Conservation (phyloP, 2,113 vertebrate species). For the Apeltes quadracus region DNA sequence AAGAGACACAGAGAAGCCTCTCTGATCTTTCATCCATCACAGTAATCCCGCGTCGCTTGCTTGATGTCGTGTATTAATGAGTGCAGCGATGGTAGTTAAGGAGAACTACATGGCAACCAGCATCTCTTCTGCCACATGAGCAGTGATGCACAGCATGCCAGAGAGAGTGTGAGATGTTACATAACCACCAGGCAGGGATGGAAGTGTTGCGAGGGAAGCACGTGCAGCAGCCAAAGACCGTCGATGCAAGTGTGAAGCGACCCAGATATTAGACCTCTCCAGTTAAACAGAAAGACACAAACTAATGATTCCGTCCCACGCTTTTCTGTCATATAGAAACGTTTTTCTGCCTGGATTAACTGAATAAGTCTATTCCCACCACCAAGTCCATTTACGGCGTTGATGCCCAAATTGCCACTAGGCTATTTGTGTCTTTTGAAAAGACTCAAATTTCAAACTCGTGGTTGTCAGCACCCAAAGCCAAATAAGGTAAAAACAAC, state of each 20-base stretch:
- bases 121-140: conserved; percentile 59
- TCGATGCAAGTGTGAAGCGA: conserved; percentile 7
- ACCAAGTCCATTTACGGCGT: background rate
- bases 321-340: background rate
- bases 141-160: conserved; percentile 28
- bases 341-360: conserved; percentile 2
- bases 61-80: conserved; percentile 42
- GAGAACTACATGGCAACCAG: conserved; percentile 49
- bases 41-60: conserved; percentile 23
- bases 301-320: background rate
- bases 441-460: conserved; percentile 29
- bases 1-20: conserved; percentile 5
- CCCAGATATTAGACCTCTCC: background rate
- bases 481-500: conserved; percentile 52
- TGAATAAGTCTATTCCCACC: background rate
- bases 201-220: conserved; percentile 51
- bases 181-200: conserved; percentile 53
- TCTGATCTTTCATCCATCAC: conserved; percentile 44
- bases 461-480: conserved; percentile 46
- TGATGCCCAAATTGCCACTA: background rate
- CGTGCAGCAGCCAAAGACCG: conserved; percentile 35
- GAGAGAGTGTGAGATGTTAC: conserved; percentile 60
- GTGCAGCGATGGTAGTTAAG: conserved; percentile 31
- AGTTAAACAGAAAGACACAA: background rate
- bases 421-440: conserved; percentile 37